A percentile compares a stretch with the other conserved stretches of the same genome.
These are phyloP conservation scores for Sturnira hondurensis DNA, from an alignment of 2,113 vertebrate genomes.

Conservation along the genomic window DNA sequence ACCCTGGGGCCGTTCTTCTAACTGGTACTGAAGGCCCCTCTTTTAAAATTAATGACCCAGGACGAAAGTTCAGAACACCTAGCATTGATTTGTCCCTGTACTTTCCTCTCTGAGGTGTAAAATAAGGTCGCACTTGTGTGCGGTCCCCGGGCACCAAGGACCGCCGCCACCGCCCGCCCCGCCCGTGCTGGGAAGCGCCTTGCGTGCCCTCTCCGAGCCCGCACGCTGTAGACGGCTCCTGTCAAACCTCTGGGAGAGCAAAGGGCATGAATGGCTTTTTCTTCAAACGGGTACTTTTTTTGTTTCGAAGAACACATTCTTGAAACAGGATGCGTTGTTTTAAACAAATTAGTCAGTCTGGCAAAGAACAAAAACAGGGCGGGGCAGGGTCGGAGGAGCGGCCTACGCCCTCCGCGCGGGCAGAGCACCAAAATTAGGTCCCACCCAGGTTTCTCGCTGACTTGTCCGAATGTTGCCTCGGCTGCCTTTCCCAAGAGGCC, in stretches of 20 bases:
- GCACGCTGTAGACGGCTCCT: conserved; percentile 53
- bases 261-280: conserved; percentile 38
- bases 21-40: conserved; percentile 45
- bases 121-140: conserved; percentile 62
- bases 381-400: rapidly evolving
- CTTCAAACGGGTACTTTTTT: conserved; percentile 41
- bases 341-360: conserved; percentile 9
- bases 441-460: neutral
- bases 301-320: conserved; percentile 7
- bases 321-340: neutral
- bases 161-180: neutral
- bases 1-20: conserved; percentile 54
- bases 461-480: neutral
- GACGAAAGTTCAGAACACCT: conserved; percentile 52
- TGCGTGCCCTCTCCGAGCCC: conserved; percentile 51
- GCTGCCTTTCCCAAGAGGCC: neutral
- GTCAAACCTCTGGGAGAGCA: conserved; percentile 66
- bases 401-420: neutral
- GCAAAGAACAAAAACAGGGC: neutral
- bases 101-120: conserved; percentile 65
- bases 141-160: conserved; percentile 56
- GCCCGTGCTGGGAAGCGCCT: conserved; percentile 59
- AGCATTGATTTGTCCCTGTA: conserved; percentile 62
- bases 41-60: conserved; percentile 63
- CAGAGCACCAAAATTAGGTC: neutral